Evolutionary conservation across 2,797 vertebrate genomes (phyloP).

Genomic region (Paguma larvata): DNA sequence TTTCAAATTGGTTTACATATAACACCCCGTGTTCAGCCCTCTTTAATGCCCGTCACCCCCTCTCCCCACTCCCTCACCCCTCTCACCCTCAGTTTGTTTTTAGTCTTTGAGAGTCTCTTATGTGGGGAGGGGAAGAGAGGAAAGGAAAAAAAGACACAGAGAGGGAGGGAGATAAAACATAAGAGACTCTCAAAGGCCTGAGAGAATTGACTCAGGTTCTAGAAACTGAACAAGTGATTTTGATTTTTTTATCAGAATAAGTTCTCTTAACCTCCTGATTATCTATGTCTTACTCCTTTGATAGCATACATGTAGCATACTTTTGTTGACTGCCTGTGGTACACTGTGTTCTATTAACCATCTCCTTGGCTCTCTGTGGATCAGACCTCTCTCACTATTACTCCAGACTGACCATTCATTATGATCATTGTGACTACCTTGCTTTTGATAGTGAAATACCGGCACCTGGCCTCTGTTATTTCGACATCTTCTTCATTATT

Average conservation of each 20-base stretch:
- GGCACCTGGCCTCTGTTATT: not conserved
- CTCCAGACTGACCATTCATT: not conserved
- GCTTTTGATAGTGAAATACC: not conserved
- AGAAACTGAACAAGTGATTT: not conserved
- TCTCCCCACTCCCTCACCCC: no score
- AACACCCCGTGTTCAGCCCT: no score
- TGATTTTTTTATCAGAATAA: not conserved
- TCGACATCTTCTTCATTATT: slow-evolving; percentile 11
- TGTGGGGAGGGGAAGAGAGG: no score
- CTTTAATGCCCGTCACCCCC: no score
- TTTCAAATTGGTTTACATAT: no score
- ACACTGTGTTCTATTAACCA: not conserved
- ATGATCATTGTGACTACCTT: not conserved
- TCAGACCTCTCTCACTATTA: slow-evolving; percentile 8
- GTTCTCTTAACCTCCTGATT: not conserved
- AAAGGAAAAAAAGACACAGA: no score
- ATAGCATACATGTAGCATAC: not conserved
- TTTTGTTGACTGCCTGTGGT: not conserved
- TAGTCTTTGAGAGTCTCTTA: no score
- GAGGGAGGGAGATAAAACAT: no score
- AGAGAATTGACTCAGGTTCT: not conserved
- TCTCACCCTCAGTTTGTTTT: no score
- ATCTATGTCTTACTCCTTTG: not conserved
- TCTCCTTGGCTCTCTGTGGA: not conserved
- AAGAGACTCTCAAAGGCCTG: not conserved